A percentile compares a stretch with the other conserved stretches of the same genome.
Evolutionary conservation across 2,797 vertebrate genomes (phyloP).

Genomic region (Chrysolophus pictus): DNA sequence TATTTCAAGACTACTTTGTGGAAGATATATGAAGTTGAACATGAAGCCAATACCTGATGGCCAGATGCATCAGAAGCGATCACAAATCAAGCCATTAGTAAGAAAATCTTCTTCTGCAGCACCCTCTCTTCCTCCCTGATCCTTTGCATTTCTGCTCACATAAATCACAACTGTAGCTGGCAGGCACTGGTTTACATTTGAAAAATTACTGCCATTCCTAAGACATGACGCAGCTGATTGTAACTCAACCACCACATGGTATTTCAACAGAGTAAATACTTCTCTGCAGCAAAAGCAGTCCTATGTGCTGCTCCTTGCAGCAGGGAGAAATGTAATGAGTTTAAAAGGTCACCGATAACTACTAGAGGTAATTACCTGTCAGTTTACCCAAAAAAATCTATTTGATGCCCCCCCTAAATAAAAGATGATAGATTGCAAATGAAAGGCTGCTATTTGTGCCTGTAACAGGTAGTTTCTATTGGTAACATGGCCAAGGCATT

Average conservation of each 20-base stretch:
- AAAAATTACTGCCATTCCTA: slow-evolving; percentile 40
- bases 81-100: neutral
- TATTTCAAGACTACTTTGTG: neutral
- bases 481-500: neutral
- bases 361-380: neutral
- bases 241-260: neutral
- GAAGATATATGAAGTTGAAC: neutral
- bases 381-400: neutral
- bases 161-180: neutral
- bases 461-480: neutral
- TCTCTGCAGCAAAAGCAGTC: neutral
- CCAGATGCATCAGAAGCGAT: neutral
- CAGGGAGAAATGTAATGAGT: neutral
- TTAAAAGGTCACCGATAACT: neutral
- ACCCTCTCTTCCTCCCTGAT: neutral
- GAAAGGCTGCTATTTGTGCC: neutral
- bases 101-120: neutral
- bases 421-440: neutral
- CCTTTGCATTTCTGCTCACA: neutral
- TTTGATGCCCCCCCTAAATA: neutral
- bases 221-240: neutral
- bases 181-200: neutral
- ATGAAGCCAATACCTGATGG: neutral
- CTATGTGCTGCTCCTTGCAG: neutral
- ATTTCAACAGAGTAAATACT: neutral